Percentiles rank a stretch among this genome's conserved stretches.
Evolutionary conservation across 2,113 vertebrate genomes (phyloP).

Genomic region (Pteronura brasiliensis): DNA sequence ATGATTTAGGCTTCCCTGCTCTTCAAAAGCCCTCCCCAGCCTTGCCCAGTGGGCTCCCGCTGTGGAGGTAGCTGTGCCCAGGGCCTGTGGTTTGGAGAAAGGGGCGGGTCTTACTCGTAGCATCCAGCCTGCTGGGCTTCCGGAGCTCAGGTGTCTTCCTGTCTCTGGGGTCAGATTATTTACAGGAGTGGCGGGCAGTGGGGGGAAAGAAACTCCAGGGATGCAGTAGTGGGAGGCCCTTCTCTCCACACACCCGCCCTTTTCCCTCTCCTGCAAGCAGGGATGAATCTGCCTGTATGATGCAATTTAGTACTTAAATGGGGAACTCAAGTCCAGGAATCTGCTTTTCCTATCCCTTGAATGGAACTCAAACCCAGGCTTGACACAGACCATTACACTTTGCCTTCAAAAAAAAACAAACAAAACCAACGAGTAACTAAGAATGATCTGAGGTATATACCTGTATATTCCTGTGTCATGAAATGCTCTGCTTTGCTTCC

Average conservation of each 20-base stretch:
- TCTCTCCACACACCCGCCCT: background rate
- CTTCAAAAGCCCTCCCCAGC: background rate
- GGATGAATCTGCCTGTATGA: background rate
- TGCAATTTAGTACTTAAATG: background rate
- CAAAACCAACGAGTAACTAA: background rate
- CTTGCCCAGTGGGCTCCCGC: background rate
- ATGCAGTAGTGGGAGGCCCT: background rate
- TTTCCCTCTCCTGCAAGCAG: background rate
- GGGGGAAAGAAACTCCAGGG: background rate
- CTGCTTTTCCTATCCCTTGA: background rate
- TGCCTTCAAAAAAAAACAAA: slow-evolving; percentile 42
- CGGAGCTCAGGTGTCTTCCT: background rate
- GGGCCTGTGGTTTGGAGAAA: background rate
- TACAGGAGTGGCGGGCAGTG: background rate
- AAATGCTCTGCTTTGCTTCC: background rate
- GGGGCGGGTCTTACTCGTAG: background rate
- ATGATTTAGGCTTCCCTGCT: background rate
- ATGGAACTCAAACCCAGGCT: background rate
- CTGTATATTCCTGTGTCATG: background rate
- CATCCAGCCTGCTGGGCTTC: background rate
- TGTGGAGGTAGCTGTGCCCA: background rate
- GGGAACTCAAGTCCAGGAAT: background rate
- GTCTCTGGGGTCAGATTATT: background rate
- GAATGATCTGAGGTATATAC: background rate
- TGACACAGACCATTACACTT: background rate